These are phyloP conservation scores for Drosophila putrida DNA, from an alignment of 2,888 invertebrate species.

Conservation along the genomic window DNA sequence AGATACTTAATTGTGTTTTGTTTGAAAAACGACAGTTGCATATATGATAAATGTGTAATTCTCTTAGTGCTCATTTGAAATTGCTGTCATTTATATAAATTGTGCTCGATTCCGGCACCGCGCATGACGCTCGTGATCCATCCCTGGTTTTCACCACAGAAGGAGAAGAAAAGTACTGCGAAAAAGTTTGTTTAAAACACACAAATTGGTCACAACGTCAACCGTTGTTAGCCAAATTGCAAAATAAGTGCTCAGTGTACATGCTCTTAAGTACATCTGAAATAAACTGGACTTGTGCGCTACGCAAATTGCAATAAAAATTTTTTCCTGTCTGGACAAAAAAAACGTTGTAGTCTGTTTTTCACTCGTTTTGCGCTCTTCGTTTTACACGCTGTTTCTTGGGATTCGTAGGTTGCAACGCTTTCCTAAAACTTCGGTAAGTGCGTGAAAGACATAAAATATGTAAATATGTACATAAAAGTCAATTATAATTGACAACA, in stretches of 20 bases:
- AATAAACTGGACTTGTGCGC: conserved; percentile 29
- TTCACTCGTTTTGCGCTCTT: conserved; percentile 77
- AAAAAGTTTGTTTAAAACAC: conserved; percentile 68
- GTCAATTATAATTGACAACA: conserved; percentile 31
- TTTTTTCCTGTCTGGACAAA: conserved; percentile 54
- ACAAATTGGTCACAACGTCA: conserved; percentile 67
- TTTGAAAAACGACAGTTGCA: conserved; percentile 3
- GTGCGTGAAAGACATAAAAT: conserved; percentile 42
- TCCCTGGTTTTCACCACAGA: conserved; percentile 65
- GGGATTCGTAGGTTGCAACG: conserved; percentile 56
- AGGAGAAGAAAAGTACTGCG: conserved; percentile 69
- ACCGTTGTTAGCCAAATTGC: conserved; percentile 55
- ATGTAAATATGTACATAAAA: conserved; percentile 20
- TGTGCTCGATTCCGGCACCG: conserved; percentile 50
- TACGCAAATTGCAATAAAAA: conserved; percentile 31
- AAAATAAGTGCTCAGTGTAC: conserved; percentile 36
- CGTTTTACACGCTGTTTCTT: conserved; percentile 72
- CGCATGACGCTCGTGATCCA: conserved; percentile 61
- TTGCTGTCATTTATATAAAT: conserved; percentile 30
- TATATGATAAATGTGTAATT: conserved; percentile 4
- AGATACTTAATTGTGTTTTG: background rate
- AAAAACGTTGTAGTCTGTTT: conserved; percentile 68
- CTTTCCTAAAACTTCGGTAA: conserved; percentile 70
- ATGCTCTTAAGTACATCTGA: conserved; percentile 36
- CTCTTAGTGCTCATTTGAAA: background rate